Conservation (phyloP, 2,888 invertebrate species). For the Chloroclysta siterata region DNA sequence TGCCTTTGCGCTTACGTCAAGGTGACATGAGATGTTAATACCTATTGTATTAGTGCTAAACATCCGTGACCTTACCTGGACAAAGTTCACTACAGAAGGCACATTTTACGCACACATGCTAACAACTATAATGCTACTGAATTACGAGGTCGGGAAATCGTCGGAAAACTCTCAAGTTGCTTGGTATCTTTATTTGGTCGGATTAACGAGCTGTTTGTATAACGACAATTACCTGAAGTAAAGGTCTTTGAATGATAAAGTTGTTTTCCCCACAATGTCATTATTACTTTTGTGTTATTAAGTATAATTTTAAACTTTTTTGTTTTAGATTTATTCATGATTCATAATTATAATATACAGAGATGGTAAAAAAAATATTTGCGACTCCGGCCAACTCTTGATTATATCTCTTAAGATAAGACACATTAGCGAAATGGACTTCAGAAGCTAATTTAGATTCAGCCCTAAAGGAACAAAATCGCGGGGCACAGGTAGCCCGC, state of each 20-base stretch:
- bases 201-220: slow-evolving; percentile 37
- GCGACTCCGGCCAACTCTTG: background rate
- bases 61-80: slow-evolving; percentile 80
- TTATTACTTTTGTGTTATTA: slow-evolving; percentile 32
- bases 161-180: slow-evolving; percentile 48
- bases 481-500: slow-evolving; percentile 75
- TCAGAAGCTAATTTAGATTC: slow-evolving; percentile 64
- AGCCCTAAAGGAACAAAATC: slow-evolving; percentile 76
- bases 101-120: slow-evolving; percentile 57
- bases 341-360: background rate
- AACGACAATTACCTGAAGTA: slow-evolving; percentile 38
- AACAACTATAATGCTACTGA: slow-evolving; percentile 45
- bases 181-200: slow-evolving; percentile 34
- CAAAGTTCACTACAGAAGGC: slow-evolving; percentile 79
- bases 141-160: slow-evolving; percentile 52
- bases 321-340: background rate
- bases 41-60: slow-evolving; percentile 80
- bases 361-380: slow-evolving; percentile 1
- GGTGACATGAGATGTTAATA: slow-evolving; percentile 82
- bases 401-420: slow-evolving; percentile 38
- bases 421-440: slow-evolving; percentile 55
- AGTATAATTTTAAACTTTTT: slow-evolving; percentile 10
- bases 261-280: slow-evolving; percentile 45
- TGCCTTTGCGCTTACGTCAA: slow-evolving; percentile 77
- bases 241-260: slow-evolving; percentile 46